A percentile compares a stretch with the other conserved stretches of the same genome.
Conservation (phyloP, 2,888 invertebrate genomes). For the Drosophila atripex region DNA sequence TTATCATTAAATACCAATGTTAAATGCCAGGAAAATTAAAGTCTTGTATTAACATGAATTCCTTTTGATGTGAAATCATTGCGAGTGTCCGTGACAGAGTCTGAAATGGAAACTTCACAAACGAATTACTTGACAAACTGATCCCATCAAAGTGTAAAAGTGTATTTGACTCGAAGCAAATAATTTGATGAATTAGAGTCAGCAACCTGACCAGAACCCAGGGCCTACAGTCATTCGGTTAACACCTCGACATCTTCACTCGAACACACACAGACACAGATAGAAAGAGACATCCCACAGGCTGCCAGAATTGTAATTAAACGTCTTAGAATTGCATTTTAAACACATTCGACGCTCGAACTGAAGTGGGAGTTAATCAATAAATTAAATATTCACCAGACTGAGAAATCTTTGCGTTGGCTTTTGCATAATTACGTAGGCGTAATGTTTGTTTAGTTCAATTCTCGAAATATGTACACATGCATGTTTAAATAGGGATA, state of each 20-base stretch:
- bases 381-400: conserved; percentile 38
- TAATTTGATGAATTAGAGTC: conserved; percentile 24
- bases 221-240: conserved; percentile 73
- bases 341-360: conserved; percentile 8
- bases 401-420: conserved; percentile 21
- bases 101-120: neutral
- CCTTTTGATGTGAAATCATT: neutral
- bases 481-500: conserved; percentile 54
- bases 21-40: neutral
- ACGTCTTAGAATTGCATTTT: conserved; percentile 51
- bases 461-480: conserved; percentile 48
- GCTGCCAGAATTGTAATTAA: conserved; percentile 40
- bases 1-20: neutral
- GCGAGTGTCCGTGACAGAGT: neutral
- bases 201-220: conserved; percentile 21
- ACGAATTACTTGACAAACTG: conserved; percentile 22
- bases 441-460: conserved; percentile 67
- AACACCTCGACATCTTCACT: conserved; percentile 69
- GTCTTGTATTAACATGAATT: neutral
- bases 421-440: conserved; percentile 64
- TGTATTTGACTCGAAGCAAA: conserved; percentile 1
- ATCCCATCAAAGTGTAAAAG: conserved; percentile 11
- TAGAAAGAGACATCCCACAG: conserved; percentile 3
- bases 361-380: conserved; percentile 36
- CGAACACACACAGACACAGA: conserved; percentile 11